Conservation (phyloP, 1,140 invertebrate genomes). For the Bombus pyrosoma region DNA sequence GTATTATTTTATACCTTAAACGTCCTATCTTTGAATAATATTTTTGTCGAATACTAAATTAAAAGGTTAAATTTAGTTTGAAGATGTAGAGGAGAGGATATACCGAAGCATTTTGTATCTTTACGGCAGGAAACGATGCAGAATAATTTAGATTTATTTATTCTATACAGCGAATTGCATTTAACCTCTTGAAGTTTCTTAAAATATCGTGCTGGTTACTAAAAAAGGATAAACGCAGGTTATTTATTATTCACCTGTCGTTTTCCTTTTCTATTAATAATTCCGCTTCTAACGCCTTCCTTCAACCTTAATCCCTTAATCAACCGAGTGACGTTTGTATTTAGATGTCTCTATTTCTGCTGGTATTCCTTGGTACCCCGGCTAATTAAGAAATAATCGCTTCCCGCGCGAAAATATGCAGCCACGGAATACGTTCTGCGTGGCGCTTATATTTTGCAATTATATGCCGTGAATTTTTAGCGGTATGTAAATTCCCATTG, state of each 20-base stretch:
- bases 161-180: too few relatives aligned
- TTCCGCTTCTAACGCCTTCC: not conserved
- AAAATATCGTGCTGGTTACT: not conserved
- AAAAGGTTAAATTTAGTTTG: too few relatives aligned
- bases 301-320: not conserved
- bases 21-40: too few relatives aligned
- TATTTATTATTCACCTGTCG: not conserved
- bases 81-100: too few relatives aligned
- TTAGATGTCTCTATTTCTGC: not conserved
- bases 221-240: not conserved
- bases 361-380: slow-evolving; percentile 22
- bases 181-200: too few relatives aligned
- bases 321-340: not conserved
- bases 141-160: not conserved
- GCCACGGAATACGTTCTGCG: slow-evolving; percentile 30
- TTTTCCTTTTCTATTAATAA: slow-evolving; percentile 1
- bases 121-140: not conserved
- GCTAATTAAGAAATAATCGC: slow-evolving; percentile 75
- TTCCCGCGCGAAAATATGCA: slow-evolving; percentile 52
- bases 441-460: slow-evolving; percentile 54
- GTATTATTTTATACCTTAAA: too few relatives aligned
- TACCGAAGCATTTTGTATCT: too few relatives aligned
- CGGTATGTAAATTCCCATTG: slow-evolving; percentile 59
- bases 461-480: slow-evolving; percentile 57
- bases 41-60: too few relatives aligned